A percentile compares a stretch with the other conserved stretches of the same genome.
Evolutionary conservation across 2,888 invertebrate species (phyloP).

Genomic region (Lymantria monacha): DNA sequence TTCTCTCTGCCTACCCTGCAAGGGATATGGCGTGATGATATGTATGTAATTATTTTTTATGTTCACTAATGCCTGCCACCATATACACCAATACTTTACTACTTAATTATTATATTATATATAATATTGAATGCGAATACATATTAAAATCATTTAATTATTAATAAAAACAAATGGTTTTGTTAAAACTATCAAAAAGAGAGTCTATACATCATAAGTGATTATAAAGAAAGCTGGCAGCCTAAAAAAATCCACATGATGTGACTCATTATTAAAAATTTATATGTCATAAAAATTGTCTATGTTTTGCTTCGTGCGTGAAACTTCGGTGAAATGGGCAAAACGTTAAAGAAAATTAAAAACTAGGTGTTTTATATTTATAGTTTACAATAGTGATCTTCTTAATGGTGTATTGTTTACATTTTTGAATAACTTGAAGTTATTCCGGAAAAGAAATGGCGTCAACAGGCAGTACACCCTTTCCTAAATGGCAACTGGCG

Average conservation of each 20-base stretch:
- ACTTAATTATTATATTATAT: too few species aligned
- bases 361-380: constrained; percentile 29
- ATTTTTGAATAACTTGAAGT: constrained; percentile 40
- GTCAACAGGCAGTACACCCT: constrained; percentile 81
- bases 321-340: constrained; percentile 54
- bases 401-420: constrained; percentile 67
- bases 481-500: constrained; percentile 94
- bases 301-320: constrained; percentile 44
- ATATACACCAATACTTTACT: too few species aligned
- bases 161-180: too few species aligned
- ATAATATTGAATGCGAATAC: too few species aligned
- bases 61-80: too few species aligned
- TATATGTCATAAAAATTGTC: constrained; percentile 43
- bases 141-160: too few species aligned
- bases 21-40: too few species aligned
- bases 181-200: too few species aligned
- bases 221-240: constrained; percentile 18
- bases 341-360: constrained; percentile 49
- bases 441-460: constrained; percentile 56
- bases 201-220: too few species aligned
- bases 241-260: constrained; percentile 22
- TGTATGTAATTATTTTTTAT: too few species aligned
- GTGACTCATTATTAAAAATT: constrained; percentile 19
- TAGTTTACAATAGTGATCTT: constrained; percentile 41
- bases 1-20: too few species aligned